phyloP scores from a whole-genome alignment of 2,888 invertebrate genomes.

The Amphipoea oculea region DNA sequence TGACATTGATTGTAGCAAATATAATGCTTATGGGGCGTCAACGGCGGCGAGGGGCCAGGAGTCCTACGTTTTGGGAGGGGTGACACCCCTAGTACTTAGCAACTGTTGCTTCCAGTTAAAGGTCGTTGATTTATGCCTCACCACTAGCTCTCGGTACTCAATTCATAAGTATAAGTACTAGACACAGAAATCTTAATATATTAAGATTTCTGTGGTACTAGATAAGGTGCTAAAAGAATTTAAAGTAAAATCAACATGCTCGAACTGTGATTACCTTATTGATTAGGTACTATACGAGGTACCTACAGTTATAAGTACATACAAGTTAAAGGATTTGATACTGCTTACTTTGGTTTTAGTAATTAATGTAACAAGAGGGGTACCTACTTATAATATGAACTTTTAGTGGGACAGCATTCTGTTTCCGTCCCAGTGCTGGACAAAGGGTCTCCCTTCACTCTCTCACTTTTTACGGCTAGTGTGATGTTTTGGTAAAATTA shows the following conservation, averaged over 20 bases:
- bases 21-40: conserved; percentile 23
- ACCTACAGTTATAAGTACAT: not conserved
- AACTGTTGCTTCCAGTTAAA: conserved; percentile 54
- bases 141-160: not conserved
- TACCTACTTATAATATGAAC: not conserved
- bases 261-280: not conserved
- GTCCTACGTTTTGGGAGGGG: conserved; percentile 33
- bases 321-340: not conserved
- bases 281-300: not conserved
- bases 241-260: not conserved
- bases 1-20: conserved; percentile 32
- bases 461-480: not conserved
- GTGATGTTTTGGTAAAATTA: not conserved
- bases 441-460: not conserved
- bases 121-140: conserved; percentile 45
- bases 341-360: not conserved
- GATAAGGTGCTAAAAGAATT: not conserved
- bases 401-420: not conserved
- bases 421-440: not conserved
- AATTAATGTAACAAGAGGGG: not conserved
- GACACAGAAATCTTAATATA: no score
- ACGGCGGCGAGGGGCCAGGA: not conserved
- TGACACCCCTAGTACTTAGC: conserved; percentile 56
- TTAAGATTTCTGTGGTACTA: no score
- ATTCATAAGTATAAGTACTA: conserved; percentile 4